These are phyloP conservation scores for Scrobipalpa costella DNA, from an alignment of 2,888 invertebrate genomes.

Conservation along the genomic window DNA sequence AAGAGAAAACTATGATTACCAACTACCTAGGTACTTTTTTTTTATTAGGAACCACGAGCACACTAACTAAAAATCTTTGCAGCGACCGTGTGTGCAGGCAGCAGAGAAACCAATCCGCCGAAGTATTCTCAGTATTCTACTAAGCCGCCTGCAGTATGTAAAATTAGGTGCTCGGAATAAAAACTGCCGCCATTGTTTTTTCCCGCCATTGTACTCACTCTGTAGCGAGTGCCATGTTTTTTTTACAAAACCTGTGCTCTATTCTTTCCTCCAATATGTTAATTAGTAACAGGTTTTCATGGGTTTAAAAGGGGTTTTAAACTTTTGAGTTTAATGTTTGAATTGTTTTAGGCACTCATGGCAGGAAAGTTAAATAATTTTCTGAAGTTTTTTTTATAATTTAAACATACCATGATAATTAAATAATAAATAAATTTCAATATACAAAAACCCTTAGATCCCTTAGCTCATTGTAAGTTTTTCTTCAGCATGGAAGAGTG, in stretches of 20 bases:
- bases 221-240: conserved; percentile 4
- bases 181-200: conserved; percentile 61
- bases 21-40: background rate
- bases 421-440: too few relatives aligned
- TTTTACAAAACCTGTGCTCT: background rate
- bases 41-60: background rate
- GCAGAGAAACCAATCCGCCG: conserved; percentile 23
- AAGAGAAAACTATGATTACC: background rate
- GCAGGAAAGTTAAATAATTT: too few relatives aligned
- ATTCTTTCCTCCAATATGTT: background rate
- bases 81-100: background rate
- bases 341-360: too few relatives aligned
- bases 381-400: background rate
- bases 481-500: too few relatives aligned
- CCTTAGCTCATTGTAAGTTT: too few relatives aligned
- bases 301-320: too few relatives aligned
- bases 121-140: conserved; percentile 14
- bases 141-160: conserved; percentile 33
- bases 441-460: too few relatives aligned
- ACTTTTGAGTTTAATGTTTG: too few relatives aligned
- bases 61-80: background rate
- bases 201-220: conserved; percentile 43
- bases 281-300: too few relatives aligned
- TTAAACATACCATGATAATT: too few relatives aligned
- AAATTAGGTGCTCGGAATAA: conserved; percentile 52